phyloP scores from a whole-genome alignment of 2,113 vertebrate species.

The Dromaius novaehollandiae region DNA sequence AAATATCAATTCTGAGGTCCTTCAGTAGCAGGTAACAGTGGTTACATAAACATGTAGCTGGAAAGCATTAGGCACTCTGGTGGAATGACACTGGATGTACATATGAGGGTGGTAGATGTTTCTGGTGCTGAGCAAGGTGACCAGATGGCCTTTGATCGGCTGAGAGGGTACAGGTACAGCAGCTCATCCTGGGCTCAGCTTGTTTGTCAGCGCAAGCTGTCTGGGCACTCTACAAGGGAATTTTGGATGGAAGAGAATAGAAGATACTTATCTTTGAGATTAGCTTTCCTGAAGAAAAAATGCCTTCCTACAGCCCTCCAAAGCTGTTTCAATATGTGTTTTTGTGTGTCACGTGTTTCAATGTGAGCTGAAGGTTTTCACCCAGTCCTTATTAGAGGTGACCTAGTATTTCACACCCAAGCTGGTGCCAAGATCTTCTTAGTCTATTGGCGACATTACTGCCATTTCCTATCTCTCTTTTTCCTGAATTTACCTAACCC shows the following conservation, averaged over 20 bases:
- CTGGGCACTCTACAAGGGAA: background rate
- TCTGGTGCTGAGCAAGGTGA: background rate
- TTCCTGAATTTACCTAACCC: constrained; percentile 83
- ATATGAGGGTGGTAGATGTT: rapidly evolving
- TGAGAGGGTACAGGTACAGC: background rate
- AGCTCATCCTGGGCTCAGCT: background rate
- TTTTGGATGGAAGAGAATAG: background rate
- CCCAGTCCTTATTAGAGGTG: constrained; percentile 70
- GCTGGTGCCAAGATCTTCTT: constrained; percentile 62
- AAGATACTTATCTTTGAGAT: background rate
- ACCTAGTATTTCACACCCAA: constrained; percentile 68
- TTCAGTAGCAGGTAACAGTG: background rate
- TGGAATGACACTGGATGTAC: rapidly evolving
- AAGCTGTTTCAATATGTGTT: constrained; percentile 42
- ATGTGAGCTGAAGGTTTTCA: constrained; percentile 58
- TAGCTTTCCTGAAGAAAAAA: constrained; percentile 39
- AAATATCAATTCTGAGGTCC: background rate
- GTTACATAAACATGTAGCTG: background rate
- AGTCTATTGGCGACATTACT: constrained; percentile 70
- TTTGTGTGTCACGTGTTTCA: constrained; percentile 57
- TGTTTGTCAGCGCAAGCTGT: background rate
- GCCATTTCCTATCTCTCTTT: constrained; percentile 77
- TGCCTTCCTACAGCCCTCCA: constrained; percentile 1
- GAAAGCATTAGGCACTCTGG: background rate
- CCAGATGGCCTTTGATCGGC: background rate